Base-by-base conservation (phyloP, 2,113 vertebrate species). In the Dendropsophus ebraccatus region DNA sequence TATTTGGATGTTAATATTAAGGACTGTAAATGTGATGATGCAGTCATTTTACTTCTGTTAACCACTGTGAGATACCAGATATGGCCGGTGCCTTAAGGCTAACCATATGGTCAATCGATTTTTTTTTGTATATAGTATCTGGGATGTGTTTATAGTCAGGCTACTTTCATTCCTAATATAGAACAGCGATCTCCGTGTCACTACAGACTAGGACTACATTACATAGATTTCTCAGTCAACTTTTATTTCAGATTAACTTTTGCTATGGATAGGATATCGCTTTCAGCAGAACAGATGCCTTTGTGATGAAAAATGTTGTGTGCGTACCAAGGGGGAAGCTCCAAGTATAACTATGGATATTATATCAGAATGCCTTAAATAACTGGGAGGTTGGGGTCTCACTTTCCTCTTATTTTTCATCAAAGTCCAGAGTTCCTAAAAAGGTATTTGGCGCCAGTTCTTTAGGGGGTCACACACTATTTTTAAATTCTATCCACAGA, bases 1-100 rank as follows among this genome's bases (percentile, higher is more conserved):
- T 84, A 84, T 84, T 84, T 84, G 83, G 83, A 56, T 4, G 45
- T 76, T 84, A 77, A 76, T 76, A 73, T 83, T 73, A 83, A 32
- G 30, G 67, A 49, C 82, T 74, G 70, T 50, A 54, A 84, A 84
- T 72, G 35, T 76, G 83, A 77, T 9, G 72, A 84, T 65, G 83
- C 19, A 65, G 54, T 84, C 4, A 49, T 32, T 77, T 84, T 65
- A 75, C 72, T 32, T 47, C n/a, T 62, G 73, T 65, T 35, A 41
- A 76, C 54, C 83, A 47, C 83, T 77, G 73, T 45, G 25, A 1
- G 83, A 76, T 50, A 84, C 37, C 30, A 32, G 82, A 84, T 84
- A 45, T 19, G 52, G 1, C 54, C 30, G 23, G 32, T 16, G 30
- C 54, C 9, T 12, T 13, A 52, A 47, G 58, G n/a, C 7, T 10